phyloP scores from a whole-genome alignment of 2,888 invertebrate genomes.

The Neoaliturus tenellus region DNA sequence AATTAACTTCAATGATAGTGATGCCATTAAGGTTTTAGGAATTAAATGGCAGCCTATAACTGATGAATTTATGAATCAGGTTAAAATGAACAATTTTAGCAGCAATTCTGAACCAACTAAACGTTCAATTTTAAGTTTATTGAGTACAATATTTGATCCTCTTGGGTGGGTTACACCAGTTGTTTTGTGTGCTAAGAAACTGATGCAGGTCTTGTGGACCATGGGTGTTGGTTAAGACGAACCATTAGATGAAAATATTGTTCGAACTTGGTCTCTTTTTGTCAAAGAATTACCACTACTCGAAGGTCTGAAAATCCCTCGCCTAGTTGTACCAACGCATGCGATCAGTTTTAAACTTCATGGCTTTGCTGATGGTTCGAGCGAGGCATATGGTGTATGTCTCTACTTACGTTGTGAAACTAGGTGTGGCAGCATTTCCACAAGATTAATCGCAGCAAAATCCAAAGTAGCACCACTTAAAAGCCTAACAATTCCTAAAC shows the following conservation, averaged over 20 bases:
- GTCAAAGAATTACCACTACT: not conserved
- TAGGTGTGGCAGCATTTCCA: too few relatives aligned
- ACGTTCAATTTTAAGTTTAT: too few relatives aligned
- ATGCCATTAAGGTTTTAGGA: not conserved
- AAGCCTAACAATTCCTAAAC: not conserved
- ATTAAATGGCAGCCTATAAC: not conserved
- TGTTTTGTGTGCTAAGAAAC: not conserved
- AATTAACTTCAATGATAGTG: not conserved
- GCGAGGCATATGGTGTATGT: not conserved
- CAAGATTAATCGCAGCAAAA: too few relatives aligned
- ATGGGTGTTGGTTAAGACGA: not conserved
- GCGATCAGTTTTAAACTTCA: not conserved
- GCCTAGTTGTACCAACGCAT: not conserved
- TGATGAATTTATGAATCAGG: not conserved
- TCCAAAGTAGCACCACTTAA: not conserved
- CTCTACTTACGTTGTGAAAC: not conserved
- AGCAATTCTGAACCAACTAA: too few relatives aligned
- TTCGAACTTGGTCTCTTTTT: not conserved
- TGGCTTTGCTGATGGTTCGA: conserved; percentile 12
- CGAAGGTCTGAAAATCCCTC: not conserved
- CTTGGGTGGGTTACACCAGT: not conserved
- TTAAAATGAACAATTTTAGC: not conserved
- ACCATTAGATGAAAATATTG: not conserved
- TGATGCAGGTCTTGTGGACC: conserved; percentile 17
- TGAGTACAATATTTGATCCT: not conserved